Evolutionary conservation across 2,113 vertebrate genomes (phyloP).

Genomic region (Anolis sagrei): DNA sequence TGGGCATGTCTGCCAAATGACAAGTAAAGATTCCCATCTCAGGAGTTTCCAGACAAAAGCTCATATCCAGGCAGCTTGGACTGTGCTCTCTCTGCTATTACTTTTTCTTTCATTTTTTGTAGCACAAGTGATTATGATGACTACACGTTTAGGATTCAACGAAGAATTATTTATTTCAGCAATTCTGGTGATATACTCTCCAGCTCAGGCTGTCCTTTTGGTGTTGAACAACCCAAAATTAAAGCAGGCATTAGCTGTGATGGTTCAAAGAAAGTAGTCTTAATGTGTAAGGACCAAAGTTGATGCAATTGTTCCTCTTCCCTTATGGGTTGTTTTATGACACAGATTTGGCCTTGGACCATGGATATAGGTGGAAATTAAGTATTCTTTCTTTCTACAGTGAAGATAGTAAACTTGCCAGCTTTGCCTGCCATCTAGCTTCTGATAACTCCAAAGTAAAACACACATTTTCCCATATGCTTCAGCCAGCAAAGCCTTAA

Average conservation of each 20-base stretch:
- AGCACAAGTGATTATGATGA: background rate
- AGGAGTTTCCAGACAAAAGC: background rate
- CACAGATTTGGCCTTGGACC: too few species aligned
- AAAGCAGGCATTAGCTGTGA: background rate
- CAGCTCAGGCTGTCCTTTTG: constrained; percentile 2
- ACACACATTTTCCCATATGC: too few species aligned
- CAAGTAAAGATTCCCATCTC: background rate
- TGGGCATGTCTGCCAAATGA: background rate
- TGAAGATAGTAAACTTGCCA: too few species aligned
- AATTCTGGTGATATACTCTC: background rate
- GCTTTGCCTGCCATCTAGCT: too few species aligned
- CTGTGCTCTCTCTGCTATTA: background rate
- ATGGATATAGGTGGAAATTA: too few species aligned
- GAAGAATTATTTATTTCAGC: fast-evolving
- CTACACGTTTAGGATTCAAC: fast-evolving
- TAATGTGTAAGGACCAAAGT: background rate
- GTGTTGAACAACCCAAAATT: background rate
- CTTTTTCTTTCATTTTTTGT: background rate
- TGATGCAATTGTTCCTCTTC: background rate
- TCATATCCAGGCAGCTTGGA: background rate
- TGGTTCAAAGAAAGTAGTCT: background rate
- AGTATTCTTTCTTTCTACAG: too few species aligned
- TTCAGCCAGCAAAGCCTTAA: too few species aligned
- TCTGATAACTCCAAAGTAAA: too few species aligned
- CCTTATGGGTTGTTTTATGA: too few species aligned